Evolutionary conservation across 2,797 vertebrate genomes (phyloP), one percentile per base, ranked within the genome.

Genomic region (Falco biarmicus): DNA sequence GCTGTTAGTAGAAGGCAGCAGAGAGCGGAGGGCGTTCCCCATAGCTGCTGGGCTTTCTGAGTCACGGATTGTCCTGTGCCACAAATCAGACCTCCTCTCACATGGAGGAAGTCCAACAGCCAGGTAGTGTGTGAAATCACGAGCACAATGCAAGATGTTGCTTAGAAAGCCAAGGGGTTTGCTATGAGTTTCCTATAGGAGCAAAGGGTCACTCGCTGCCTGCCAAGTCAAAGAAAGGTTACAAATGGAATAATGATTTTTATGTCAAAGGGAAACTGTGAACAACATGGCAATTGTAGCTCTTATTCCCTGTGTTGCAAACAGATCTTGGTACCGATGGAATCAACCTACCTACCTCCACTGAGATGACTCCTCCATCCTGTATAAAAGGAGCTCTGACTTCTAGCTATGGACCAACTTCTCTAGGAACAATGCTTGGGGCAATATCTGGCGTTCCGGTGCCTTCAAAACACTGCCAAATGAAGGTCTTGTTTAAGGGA

Each of bases 291-390:
- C 14, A 15, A 64, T 4, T 63, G 87, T 76, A 66, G 50, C 68
- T 91, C 15, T 93, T 80, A 19, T 57, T 95, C 71, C 71, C 51
- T 91, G 54, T 87, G 84, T 96, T 80, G 56, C 59, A 96, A 98
- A 80, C 97, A 99, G 99, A 95, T 97, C 99, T 31, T 99, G 99
- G 99, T 99, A 99, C 96, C 98, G 99, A 91, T 99, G 99, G 99
- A 99, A 99, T 85, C 97, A 98, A 57, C 96, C 99, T 32, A 97
- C 98, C 39, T 99, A 99, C 97, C 99, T 99, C 94, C 99, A 99
- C 97, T 99, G 98, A 99, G 93, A 89, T 69, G 45, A 64, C 59
- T 85, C 45, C 71, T 83, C 79, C 61, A 54, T 47, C 57, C 2
- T 4, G 31, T 57, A 59, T 85, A 59, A 71, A 90, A 84, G 90